phyloP scores from a whole-genome alignment of 2,113 vertebrate species.

The Pelecanoides urinatrix region DNA sequence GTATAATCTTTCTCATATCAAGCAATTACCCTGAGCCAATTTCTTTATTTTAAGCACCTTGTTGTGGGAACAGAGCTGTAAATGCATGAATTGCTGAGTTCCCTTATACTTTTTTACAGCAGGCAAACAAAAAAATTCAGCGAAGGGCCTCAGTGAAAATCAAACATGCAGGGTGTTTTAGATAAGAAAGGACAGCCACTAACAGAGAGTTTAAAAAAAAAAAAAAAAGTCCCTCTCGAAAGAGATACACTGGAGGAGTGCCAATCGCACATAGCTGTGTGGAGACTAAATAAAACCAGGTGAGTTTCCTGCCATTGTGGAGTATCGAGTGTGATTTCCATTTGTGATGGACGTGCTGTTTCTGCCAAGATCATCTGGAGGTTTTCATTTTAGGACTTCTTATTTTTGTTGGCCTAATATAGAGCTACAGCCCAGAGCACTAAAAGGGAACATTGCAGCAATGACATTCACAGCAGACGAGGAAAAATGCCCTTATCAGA shows the following conservation, averaged over 20 bases:
- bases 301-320: conserved; percentile 63
- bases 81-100: conserved; percentile 19
- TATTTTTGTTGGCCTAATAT: conserved; percentile 41
- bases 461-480: not conserved
- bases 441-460: not conserved
- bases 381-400: conserved; percentile 18
- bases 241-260: conserved; percentile 30
- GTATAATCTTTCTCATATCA: conserved; percentile 64
- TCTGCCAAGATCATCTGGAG: conserved; percentile 52
- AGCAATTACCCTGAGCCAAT: conserved; percentile 49
- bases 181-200: conserved; percentile 39
- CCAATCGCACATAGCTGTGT: conserved; percentile 26
- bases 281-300: conserved; percentile 66
- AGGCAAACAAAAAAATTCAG: not conserved
- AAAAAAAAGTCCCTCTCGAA: not conserved
- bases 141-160: not conserved
- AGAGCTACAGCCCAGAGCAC: not conserved
- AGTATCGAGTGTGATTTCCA: conserved; percentile 58
- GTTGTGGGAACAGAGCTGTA: conserved; percentile 48
- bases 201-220: not conserved
- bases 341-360: conserved; percentile 42
- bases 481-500: not conserved
- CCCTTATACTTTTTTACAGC: not conserved
- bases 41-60: conserved; percentile 67
- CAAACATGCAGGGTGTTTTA: conserved; percentile 8